phyloP scores from a whole-genome alignment of 2,888 invertebrate genomes.

The Lepidocyrtoides sp. region DNA sequence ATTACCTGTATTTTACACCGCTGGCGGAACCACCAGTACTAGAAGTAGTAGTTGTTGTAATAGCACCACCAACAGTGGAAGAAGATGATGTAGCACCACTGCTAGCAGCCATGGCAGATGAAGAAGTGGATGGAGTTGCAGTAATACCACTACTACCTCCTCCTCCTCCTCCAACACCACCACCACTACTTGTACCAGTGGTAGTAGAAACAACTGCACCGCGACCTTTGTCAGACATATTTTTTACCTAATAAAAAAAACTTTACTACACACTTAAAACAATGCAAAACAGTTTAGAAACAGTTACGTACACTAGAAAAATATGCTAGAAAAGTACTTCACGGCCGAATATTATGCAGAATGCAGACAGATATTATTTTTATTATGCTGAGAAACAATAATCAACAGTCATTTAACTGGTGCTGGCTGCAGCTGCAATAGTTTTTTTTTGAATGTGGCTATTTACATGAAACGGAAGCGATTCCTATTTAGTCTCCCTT shows the following conservation, averaged over 20 bases:
- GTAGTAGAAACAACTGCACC: slow-evolving; percentile 58
- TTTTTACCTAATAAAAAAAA: not conserved
- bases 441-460: not conserved
- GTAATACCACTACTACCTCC: not conserved
- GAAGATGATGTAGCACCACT: slow-evolving; percentile 34
- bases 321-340: not conserved
- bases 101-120: slow-evolving; percentile 18
- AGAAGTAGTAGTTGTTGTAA: no score
- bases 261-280: not conserved
- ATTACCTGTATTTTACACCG: slow-evolving; percentile 70
- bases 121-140: not conserved
- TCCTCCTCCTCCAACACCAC: no score
- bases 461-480: slow-evolving; percentile 36
- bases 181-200: not conserved
- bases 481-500: slow-evolving; percentile 21
- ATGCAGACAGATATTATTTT: not conserved
- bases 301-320: not conserved
- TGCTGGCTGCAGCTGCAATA: not conserved
- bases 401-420: no score
- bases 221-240: slow-evolving; percentile 71
- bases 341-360: not conserved
- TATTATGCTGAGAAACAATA: not conserved
- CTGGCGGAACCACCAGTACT: slow-evolving; percentile 2
- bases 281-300: not conserved
- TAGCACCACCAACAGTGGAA: no score